A percentile compares a stretch with the other conserved stretches of the same genome.
Conservation (phyloP, 2,113 vertebrate genomes). For the Hepsetus odoe region DNA sequence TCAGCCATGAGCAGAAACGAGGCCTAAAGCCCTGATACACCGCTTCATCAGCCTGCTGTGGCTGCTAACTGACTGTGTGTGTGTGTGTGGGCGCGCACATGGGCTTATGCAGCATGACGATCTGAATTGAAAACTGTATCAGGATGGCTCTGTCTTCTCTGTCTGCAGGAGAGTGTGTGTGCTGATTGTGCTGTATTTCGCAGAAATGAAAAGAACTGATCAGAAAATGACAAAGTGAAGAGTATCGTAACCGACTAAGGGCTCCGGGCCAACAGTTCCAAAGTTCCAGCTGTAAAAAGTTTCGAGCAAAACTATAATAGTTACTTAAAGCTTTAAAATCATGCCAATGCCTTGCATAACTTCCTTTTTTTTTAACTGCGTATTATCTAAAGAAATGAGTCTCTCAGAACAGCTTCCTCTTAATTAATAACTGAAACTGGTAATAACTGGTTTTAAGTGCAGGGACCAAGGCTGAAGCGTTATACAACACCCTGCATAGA, state of each 20-base stretch:
- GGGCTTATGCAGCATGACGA: not conserved
- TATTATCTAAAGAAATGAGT: no score
- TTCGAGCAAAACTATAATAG: not conserved
- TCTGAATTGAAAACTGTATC: not conserved
- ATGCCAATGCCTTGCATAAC: no score
- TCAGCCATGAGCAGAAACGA: not conserved
- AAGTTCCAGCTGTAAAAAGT: not conserved
- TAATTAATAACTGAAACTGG: no score
- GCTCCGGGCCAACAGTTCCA: no score
- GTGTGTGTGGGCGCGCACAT: not conserved
- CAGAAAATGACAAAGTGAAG: not conserved
- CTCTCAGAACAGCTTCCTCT: no score
- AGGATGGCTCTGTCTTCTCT: not conserved
- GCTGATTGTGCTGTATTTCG: not conserved
- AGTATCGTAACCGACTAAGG: not conserved
- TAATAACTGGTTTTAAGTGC: no score
- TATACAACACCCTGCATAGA: no score
- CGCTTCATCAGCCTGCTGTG: not conserved
- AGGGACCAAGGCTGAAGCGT: no score
- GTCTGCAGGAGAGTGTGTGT: not conserved
- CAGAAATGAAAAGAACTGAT: not conserved
- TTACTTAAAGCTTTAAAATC: no score
- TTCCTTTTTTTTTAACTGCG: not conserved
- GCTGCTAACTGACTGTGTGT: not conserved
- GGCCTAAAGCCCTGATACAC: no score